A percentile compares a stretch with the other conserved stretches of the same genome.
Evolutionary conservation across 1,140 invertebrate genomes (phyloP).

Genomic region (Drosophila asahinai): DNA sequence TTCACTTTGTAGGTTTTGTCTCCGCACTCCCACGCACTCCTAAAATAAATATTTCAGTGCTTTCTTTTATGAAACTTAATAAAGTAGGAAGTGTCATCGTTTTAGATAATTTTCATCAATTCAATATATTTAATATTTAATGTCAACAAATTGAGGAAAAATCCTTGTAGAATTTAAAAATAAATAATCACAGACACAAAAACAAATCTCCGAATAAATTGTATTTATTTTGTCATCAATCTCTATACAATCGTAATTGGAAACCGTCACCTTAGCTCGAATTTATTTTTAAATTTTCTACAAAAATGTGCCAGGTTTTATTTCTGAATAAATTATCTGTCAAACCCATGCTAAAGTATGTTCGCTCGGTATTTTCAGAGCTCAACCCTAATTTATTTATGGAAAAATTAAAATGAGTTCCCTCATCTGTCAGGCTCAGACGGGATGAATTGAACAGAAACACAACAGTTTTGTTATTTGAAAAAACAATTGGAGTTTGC

Average conservation of each 20-base stretch:
- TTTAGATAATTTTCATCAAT: background rate
- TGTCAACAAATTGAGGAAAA: background rate
- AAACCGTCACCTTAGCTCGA: too few relatives aligned
- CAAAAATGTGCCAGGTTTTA: conserved; percentile 18
- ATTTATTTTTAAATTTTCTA: conserved; percentile 19
- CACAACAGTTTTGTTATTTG: conserved; percentile 46
- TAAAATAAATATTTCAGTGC: background rate
- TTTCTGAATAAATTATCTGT: conserved; percentile 38
- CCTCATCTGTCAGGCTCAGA: conserved; percentile 37
- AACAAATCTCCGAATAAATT: background rate
- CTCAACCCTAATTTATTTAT: conserved; percentile 42
- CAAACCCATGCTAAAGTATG: conserved; percentile 27
- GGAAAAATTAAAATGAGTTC: conserved; percentile 41
- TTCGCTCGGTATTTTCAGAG: conserved; percentile 7
- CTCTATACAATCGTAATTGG: background rate
- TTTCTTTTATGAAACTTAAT: background rate
- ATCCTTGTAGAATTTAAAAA: background rate
- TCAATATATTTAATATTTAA: too few relatives aligned
- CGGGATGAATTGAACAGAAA: conserved; percentile 19
- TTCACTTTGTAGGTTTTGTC: conserved; percentile 4
- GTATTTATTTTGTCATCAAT: conserved; percentile 18
- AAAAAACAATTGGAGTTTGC: conserved; percentile 40
- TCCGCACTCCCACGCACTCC: background rate
- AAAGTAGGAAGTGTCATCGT: background rate
- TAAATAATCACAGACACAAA: background rate